These are phyloP conservation scores for Harpalus rubripes DNA, from an alignment of 2,888 invertebrate species.

Conservation along the genomic window DNA sequence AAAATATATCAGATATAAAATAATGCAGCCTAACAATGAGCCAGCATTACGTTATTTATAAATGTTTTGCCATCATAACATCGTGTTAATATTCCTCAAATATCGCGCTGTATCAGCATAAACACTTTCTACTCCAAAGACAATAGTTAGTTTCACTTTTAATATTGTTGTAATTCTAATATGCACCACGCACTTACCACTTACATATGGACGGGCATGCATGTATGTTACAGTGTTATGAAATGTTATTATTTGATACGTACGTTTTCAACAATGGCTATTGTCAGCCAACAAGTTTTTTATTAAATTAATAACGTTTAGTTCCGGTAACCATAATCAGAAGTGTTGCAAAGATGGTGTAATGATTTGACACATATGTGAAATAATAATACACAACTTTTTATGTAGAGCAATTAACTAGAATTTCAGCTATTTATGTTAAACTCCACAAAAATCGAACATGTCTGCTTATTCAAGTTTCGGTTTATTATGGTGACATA, in stretches of 20 bases:
- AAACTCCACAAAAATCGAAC: no score
- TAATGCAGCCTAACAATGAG: not conserved
- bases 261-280: conserved; percentile 27
- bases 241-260: conserved; percentile 50
- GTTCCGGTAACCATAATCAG: conserved; percentile 10
- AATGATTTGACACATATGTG: conserved; percentile 29
- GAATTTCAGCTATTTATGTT: no score
- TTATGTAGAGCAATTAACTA: no score
- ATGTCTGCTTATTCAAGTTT: no score
- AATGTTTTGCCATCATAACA: conserved; percentile 14
- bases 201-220: conserved; percentile 26
- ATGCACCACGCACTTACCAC: conserved; percentile 43
- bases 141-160: conserved; percentile 51
- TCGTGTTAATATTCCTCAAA: conserved; percentile 17
- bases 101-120: conserved; percentile 26
- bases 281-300: conserved; percentile 41
- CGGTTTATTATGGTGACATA: no score
- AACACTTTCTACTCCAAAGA: conserved; percentile 42
- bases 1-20: not conserved
- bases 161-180: conserved; percentile 52
- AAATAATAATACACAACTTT: not conserved
- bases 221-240: conserved; percentile 36
- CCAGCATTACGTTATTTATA: not conserved
- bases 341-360: conserved; percentile 11
- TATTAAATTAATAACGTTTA: conserved; percentile 53